phyloP scores from a whole-genome alignment of 1,140 invertebrate genomes.

The Tyrophagus putrescentiae region DNA sequence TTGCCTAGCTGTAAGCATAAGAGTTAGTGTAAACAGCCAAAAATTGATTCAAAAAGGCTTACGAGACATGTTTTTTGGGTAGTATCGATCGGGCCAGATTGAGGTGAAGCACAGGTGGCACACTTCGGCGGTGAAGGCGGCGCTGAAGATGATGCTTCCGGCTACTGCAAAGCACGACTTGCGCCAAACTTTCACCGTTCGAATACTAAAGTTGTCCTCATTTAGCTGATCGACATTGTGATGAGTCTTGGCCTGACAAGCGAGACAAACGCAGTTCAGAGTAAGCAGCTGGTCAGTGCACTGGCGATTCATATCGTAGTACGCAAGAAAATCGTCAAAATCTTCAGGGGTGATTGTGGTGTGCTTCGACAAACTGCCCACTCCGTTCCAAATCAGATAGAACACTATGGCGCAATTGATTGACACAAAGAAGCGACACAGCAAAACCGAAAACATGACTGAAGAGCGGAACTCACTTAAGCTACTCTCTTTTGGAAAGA shows the following conservation, averaged over 20 bases:
- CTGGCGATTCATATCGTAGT: slow-evolving; percentile 3
- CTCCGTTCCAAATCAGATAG: slow-evolving; percentile 1
- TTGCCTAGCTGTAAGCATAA: not conserved
- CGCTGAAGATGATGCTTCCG: not conserved
- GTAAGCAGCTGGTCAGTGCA: not conserved
- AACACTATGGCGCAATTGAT: not conserved
- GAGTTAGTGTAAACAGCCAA: not conserved
- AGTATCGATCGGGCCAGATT: not conserved
- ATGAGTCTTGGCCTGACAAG: not conserved
- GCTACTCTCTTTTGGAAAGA: too few species aligned
- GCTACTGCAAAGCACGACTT: not conserved
- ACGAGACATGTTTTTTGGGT: not conserved
- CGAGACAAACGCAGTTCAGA: not conserved
- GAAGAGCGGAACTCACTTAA: too few species aligned
- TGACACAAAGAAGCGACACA: not conserved
- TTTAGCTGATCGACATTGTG: not conserved
- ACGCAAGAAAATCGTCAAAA: slow-evolving; percentile 6
- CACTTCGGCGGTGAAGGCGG: not conserved
- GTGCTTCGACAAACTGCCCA: not conserved
- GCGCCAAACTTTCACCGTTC: not conserved
- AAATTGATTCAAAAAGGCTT: not conserved
- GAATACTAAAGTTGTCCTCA: slow-evolving; percentile 1
- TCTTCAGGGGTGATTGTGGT: slow-evolving; percentile 1
- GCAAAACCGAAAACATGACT: not conserved
- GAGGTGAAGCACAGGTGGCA: slow-evolving; percentile 6